Percentiles rank a stretch among this genome's conserved stretches.
Evolutionary conservation across 2,113 vertebrate species (phyloP).

Genomic region (Terrapene triunguis): DNA sequence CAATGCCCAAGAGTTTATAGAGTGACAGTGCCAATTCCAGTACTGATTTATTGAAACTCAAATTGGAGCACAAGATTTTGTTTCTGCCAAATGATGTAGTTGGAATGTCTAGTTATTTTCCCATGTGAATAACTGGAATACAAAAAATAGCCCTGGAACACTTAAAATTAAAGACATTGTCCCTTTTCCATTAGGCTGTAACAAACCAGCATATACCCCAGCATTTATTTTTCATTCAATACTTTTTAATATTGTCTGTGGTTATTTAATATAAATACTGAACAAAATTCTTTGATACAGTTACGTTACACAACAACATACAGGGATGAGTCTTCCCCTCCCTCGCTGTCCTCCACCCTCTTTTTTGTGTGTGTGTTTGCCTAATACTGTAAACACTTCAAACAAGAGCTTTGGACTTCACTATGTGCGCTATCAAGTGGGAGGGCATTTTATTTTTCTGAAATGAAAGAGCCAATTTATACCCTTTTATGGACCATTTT

Average conservation of each 20-base stretch:
- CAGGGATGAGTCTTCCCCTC: background rate
- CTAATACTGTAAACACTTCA: conserved; percentile 58
- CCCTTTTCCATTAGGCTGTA: conserved; percentile 20
- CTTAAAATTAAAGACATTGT: conserved; percentile 47
- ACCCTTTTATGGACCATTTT: conserved; percentile 74
- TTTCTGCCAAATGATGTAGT: conserved; percentile 69
- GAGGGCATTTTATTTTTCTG: conserved; percentile 80
- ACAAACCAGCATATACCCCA: background rate
- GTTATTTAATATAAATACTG: conserved; percentile 12
- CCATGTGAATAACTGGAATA: conserved; percentile 52
- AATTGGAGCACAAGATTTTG: conserved; percentile 40
- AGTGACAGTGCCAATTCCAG: conserved; percentile 70
- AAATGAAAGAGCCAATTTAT: conserved; percentile 77
- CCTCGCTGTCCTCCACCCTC: background rate
- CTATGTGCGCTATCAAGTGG: conserved; percentile 67
- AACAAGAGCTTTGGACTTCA: conserved; percentile 44
- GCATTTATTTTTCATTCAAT: background rate
- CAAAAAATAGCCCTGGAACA: conserved; percentile 5
- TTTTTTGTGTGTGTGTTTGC: background rate
- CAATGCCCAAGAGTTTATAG: conserved; percentile 72
- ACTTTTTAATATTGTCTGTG: background rate
- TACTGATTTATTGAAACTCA: conserved; percentile 74
- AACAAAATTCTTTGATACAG: background rate
- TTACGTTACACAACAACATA: background rate
- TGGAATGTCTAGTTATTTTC: conserved; percentile 78